Percentiles rank a stretch among this genome's conserved stretches.
Evolutionary conservation across 1,140 invertebrate species (phyloP).

Genomic region (Tribolium madens): DNA sequence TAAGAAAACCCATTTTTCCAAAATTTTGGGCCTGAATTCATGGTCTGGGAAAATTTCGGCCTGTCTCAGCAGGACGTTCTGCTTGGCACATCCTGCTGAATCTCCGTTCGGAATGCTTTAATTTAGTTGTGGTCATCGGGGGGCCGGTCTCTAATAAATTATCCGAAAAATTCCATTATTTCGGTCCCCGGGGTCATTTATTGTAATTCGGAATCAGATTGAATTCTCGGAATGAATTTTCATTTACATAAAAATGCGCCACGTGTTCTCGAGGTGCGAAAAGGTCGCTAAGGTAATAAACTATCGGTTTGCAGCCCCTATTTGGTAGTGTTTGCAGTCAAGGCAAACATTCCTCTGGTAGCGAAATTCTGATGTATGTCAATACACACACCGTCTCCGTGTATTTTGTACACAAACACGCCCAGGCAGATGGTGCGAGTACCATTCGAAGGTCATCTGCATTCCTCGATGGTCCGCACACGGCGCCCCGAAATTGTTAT

Average conservation of each 20-base stretch:
- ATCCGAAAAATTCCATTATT: slow-evolving; percentile 1
- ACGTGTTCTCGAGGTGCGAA: slow-evolving; percentile 1
- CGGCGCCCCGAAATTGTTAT: slow-evolving; percentile 52
- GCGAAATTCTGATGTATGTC: slow-evolving; percentile 43
- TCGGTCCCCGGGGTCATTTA: slow-evolving; percentile 2
- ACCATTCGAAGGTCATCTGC: slow-evolving; percentile 56
- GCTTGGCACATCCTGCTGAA: too few relatives aligned
- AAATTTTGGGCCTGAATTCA: too few relatives aligned
- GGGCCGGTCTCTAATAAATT: too few relatives aligned
- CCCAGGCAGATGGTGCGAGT: slow-evolving; percentile 47
- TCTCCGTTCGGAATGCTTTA: too few relatives aligned
- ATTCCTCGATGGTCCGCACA: slow-evolving; percentile 53
- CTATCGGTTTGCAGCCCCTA: neutral
- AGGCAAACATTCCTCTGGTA: slow-evolving; percentile 21
- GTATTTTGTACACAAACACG: slow-evolving; percentile 51
- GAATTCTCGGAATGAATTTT: neutral
- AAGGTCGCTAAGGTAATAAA: neutral
- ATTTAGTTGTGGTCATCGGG: too few relatives aligned
- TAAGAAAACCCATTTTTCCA: too few relatives aligned
- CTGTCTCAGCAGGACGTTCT: too few relatives aligned
- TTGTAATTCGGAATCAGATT: slow-evolving; percentile 9
- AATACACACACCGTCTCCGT: slow-evolving; percentile 46
- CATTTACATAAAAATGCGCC: slow-evolving; percentile 5
- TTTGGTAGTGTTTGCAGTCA: slow-evolving; percentile 15
- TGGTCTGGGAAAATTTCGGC: too few relatives aligned